Evolutionary conservation across 1,140 invertebrate genomes (phyloP).

Genomic region (Apocrypta bakeri): DNA sequence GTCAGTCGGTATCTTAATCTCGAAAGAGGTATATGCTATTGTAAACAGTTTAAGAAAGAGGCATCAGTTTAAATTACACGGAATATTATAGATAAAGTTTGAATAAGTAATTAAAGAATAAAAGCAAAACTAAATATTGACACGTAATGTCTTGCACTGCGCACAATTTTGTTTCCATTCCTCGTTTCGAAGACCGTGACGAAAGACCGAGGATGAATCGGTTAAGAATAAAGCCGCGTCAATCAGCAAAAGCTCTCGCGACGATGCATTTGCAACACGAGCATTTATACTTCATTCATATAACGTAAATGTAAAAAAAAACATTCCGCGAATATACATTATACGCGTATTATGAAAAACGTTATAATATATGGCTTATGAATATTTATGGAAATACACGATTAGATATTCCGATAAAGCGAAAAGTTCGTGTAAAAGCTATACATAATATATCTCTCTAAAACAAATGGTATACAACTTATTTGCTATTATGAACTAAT

Average conservation of each 20-base stretch:
- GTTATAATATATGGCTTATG: not conserved
- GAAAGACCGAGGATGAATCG: no score
- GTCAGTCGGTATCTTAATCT: not conserved
- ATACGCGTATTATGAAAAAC: not conserved
- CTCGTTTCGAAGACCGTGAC: not conserved
- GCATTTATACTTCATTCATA: not conserved
- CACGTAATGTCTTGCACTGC: conserved; percentile 38
- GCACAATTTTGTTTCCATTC: conserved; percentile 49
- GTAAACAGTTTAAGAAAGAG: not conserved
- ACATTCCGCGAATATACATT: not conserved
- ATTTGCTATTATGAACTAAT: conserved; percentile 4
- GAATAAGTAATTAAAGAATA: conserved; percentile 59
- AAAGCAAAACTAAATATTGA: conserved; percentile 60
- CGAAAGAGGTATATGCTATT: not conserved
- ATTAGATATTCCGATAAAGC: conserved; percentile 21
- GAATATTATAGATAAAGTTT: conserved; percentile 3
- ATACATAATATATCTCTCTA: conserved; percentile 8
- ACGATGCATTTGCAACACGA: not conserved
- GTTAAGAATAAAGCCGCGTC: conserved; percentile 53
- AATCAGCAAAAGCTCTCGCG: not conserved
- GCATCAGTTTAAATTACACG: not conserved
- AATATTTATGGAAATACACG: not conserved
- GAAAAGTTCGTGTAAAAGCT: conserved; percentile 41
- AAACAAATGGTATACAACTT: not conserved
- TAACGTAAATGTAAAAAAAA: conserved; percentile 25